A percentile compares a stretch with the other conserved stretches of the same genome.
phyloP scores from a whole-genome alignment of 2,888 invertebrate species.

The Nowickia ferox region DNA sequence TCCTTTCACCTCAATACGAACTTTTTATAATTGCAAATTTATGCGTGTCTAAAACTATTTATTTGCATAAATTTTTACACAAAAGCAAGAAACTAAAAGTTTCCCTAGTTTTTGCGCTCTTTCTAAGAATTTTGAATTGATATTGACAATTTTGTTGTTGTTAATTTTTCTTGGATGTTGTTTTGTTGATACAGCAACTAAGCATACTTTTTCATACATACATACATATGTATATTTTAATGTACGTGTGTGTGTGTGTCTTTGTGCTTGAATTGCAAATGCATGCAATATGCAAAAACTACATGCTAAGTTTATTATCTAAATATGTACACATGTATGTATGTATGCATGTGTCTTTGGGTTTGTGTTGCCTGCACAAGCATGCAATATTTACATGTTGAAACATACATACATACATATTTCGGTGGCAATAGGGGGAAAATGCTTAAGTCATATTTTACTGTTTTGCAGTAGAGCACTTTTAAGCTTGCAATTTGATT shows the following conservation, averaged over 20 bases:
- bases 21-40: constrained; percentile 17
- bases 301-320: neutral
- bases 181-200: neutral
- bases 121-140: neutral
- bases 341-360: neutral
- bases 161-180: neutral
- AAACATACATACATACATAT: no score
- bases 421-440: no score
- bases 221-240: neutral
- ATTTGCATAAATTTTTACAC: constrained; percentile 18
- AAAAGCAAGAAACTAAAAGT: constrained; percentile 28
- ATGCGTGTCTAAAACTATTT: constrained; percentile 39
- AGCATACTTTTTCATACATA: no score
- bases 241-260: neutral
- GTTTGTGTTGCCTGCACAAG: constrained; percentile 21
- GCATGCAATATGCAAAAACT: constrained; percentile 46
- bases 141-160: no score
- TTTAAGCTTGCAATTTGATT: no score
- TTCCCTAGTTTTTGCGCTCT: neutral
- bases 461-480: no score
- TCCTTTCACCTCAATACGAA: neutral
- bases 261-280: constrained; percentile 46
- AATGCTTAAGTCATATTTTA: no score
- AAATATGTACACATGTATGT: neutral
- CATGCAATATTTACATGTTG: constrained; percentile 42